Conservation (phyloP, 1,140 invertebrate genomes). For the Caenorhabditis latens region DNA sequence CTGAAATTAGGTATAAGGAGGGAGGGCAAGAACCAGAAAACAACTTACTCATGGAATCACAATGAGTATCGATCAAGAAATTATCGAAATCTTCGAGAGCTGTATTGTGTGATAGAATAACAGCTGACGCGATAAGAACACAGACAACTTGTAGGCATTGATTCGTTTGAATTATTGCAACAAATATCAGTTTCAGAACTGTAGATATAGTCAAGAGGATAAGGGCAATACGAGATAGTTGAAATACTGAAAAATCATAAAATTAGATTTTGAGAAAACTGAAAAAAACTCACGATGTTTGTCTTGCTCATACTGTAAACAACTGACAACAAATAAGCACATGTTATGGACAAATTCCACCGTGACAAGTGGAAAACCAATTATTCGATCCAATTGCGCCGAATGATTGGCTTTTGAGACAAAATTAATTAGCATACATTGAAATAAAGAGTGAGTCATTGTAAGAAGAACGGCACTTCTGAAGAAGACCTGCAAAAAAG, state of each 20-base stretch:
- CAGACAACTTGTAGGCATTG: background rate
- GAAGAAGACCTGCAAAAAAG: conserved; percentile 33
- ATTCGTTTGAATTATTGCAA: conserved; percentile 25
- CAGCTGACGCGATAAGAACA: background rate
- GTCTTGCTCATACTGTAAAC: conserved; percentile 29
- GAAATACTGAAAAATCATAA: conserved; percentile 25
- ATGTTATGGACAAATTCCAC: conserved; percentile 33
- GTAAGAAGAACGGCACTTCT: conserved; percentile 30
- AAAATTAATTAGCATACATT: conserved; percentile 47
- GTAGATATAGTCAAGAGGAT: conserved; percentile 9
- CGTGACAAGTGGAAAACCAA: conserved; percentile 34
- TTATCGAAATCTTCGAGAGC: conserved; percentile 22
- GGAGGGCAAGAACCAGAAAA: background rate
- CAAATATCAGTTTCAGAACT: conserved; percentile 20
- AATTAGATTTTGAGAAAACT: background rate
- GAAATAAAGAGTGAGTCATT: conserved; percentile 18
- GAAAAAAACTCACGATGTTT: background rate
- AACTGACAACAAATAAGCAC: background rate
- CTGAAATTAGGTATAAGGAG: background rate
- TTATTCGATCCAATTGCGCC: conserved; percentile 1
- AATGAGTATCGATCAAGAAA: conserved; percentile 23
- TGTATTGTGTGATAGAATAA: conserved; percentile 31
- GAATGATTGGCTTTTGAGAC: background rate
- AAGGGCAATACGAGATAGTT: background rate
- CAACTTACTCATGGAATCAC: conserved; percentile 37